Conservation (phyloP, 2,888 invertebrate genomes). For the Mantis religiosa region DNA sequence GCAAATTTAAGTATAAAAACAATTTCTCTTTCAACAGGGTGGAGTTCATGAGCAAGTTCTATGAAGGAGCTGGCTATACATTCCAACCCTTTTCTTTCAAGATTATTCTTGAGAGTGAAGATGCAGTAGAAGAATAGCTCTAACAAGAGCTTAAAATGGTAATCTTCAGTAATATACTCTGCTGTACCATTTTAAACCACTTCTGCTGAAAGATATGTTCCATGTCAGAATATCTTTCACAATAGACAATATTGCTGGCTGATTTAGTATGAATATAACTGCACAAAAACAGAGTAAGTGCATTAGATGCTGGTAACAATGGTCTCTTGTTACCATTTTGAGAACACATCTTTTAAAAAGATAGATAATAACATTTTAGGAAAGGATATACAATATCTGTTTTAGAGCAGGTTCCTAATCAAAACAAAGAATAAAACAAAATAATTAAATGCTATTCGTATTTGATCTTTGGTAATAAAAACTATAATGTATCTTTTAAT, state of each 20-base stretch:
- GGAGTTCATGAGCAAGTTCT: conserved; percentile 74
- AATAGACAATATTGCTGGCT: background rate
- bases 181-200: background rate
- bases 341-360: background rate
- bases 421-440: background rate
- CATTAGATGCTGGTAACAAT: background rate
- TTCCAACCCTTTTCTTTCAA: conserved; percentile 68
- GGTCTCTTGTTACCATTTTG: background rate
- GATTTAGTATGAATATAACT: background rate
- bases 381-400: background rate
- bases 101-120: conserved; percentile 47
- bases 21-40: conserved; percentile 52
- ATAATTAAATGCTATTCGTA: background rate
- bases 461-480: background rate
- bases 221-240: background rate
- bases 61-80: conserved; percentile 59
- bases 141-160: background rate
- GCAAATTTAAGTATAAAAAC: background rate
- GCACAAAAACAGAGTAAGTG: background rate
- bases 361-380: background rate
- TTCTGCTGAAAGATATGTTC: background rate
- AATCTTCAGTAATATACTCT: no score
- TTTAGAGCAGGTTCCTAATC: background rate
- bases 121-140: conserved; percentile 31
- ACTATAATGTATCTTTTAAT: background rate